A percentile compares a stretch with the other conserved stretches of the same genome.
Conservation (phyloP, 2,113 vertebrate species). For the Ctenomys sociabilis region DNA sequence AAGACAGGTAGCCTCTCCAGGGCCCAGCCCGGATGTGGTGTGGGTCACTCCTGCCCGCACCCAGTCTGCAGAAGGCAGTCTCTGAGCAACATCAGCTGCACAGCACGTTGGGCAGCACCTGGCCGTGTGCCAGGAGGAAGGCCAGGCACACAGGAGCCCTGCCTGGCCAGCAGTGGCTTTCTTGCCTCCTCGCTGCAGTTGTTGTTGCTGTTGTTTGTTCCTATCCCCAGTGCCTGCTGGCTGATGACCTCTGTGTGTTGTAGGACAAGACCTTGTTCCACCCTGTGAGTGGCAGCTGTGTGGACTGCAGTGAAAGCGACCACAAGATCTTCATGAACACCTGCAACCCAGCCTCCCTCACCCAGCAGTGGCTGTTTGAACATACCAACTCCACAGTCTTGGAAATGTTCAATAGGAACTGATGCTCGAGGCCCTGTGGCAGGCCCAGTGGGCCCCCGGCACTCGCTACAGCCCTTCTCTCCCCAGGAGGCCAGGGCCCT, state of each 20-base stretch:
- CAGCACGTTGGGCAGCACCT: not conserved
- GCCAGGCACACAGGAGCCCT: accelerated
- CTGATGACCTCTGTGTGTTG: constrained; percentile 67
- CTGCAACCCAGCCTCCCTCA: constrained; percentile 88
- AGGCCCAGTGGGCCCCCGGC: not conserved
- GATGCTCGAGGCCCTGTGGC: constrained; percentile 56
- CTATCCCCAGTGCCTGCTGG: not conserved
- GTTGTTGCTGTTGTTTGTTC: not conserved
- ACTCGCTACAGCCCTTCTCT: not conserved
- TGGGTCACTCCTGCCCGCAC: not conserved
- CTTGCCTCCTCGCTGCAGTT: accelerated
- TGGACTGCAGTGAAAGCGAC: constrained; percentile 89
- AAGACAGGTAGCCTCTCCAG: not conserved
- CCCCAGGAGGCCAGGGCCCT: not conserved
- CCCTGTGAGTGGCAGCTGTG: constrained; percentile 91
- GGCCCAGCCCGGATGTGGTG: not conserved
- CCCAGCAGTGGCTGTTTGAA: constrained; percentile 93
- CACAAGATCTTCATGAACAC: constrained; percentile 91
- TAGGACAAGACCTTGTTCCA: constrained; percentile 92
- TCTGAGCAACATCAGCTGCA: accelerated
- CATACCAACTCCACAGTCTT: constrained; percentile 90
- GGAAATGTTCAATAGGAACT: constrained; percentile 89
- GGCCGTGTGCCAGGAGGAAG: not conserved
- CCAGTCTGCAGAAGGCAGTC: not conserved
- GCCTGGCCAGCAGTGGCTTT: accelerated